Base-by-base conservation (phyloP, 1,140 invertebrate genomes). In the Cydia splendana region DNA sequence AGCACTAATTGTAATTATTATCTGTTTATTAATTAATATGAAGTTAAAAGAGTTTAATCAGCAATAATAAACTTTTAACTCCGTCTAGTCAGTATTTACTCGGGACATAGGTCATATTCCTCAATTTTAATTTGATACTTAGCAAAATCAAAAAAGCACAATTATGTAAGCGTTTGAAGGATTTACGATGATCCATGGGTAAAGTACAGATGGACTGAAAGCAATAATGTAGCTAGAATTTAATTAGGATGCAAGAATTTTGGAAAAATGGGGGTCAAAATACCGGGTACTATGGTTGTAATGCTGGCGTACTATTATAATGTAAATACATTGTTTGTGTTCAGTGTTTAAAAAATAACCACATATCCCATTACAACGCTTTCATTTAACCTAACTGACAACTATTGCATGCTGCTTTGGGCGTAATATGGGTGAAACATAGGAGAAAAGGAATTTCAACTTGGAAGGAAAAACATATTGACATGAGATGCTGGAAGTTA, bases 321-420 rank as follows among this genome's bases (percentile, higher is more conserved):
- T 42, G 42, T 51, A 75, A 45, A 75, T 75, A 30, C 74, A 75
- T 28, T 10, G 18, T 51, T 74, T 75, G 45, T 75, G 45, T 75
- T 28, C 51, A 75, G 48, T 75, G 51, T 75, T 69, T 42, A 38
- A 71, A 71, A 71, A 71, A 38, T 71, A 71, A 71, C 34, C 30
- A 45, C 67, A 20, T 71, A 38, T 71, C n/a, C 67, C n/a, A 71
- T 38, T 38, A 18, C 18, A 71, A 71, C n/a, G 30, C 67, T 71
- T 71, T 71, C 7, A 71, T 71, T 71, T 71, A 67, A 67, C 65
- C 15, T 34, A 42, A 71, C 67, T 62, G 57, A 24, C 20, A 62
- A 24, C 20, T 10, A 24, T 24, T 10, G 18, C 20, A 62, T 62
- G 57, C 12, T 62, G 20, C 57, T 24, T 62, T n/a, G n/a, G 51